Evolutionary conservation across 2,797 vertebrate genomes (phyloP), one percentile per base, ranked within the genome.

Genomic region (Hapalemur alaotrensis): DNA sequence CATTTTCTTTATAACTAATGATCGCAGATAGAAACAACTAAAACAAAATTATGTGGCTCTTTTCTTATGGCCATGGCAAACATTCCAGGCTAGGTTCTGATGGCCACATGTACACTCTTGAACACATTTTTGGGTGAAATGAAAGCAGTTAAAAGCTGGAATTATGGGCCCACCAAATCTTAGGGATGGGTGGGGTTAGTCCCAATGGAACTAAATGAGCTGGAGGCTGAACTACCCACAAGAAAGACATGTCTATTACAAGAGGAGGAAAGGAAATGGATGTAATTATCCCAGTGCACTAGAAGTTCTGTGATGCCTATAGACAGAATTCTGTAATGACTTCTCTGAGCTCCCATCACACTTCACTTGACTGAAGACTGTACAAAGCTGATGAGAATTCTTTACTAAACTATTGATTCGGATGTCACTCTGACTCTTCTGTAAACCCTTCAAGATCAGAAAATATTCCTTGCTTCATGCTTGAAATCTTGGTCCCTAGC

Each of bases 181-280:
- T 57, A 35, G 14, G 2, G 2, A 17, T 1, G 2, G 0, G 20
- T 46, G 2, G 3, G 0, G 4, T 46, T 3, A 18, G 30, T 35
- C 4, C 2, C 1, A 15, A 15, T 5, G 14, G n/a, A 73, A 46
- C 25, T 89, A 61, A 76, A 54, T 38, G 20, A 35, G 14, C 46
- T 10, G 3, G 7, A 3, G 30, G 30, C 14, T 15, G 12, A 76
- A 18, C 7, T 25, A n/a, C 28, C 22, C 20, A 41, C 3, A 35
- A 30, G 57, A 54, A 88, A 38, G 38, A 63, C 28, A 0, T 12
- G 35, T n/a, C 86, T 94, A 23, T 38, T 70, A 63, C 2, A 43
- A 30, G 59, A 54, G 73, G 32, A 59, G 0, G 5, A 52, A 83
- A 61, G 7, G 7, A 35, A 63, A 12, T 63, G 9, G 6, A 61